Conservation (phyloP, 2,888 invertebrate genomes). For the Venustoraphidia nigricollis region DNA sequence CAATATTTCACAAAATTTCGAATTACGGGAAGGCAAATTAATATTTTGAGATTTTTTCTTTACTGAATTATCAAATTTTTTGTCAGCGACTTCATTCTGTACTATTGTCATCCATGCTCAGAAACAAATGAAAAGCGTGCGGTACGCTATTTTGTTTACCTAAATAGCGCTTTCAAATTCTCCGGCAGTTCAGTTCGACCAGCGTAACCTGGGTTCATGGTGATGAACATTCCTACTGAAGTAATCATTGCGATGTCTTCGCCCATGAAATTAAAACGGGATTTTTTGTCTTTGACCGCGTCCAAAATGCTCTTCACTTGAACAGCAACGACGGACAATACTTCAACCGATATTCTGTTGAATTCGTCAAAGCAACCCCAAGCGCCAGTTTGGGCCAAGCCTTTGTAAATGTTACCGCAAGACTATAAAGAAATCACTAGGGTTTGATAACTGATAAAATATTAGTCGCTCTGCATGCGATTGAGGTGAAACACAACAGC, state of each 20-base stretch:
- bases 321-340: constrained; percentile 87
- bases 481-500: no score
- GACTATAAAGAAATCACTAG: constrained; percentile 32
- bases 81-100: not conserved
- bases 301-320: constrained; percentile 79
- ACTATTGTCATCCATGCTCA: no score
- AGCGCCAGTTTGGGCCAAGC: constrained; percentile 85
- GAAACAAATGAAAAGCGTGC: no score
- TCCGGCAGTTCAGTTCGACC: constrained; percentile 82
- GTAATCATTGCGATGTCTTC: constrained; percentile 57
- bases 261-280: constrained; percentile 71
- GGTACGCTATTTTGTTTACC: constrained; percentile 18
- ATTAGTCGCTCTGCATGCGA: no score
- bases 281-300: constrained; percentile 70
- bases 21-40: no score
- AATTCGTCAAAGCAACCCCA: constrained; percentile 98
- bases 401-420: constrained; percentile 89
- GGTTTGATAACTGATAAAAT: not conserved
- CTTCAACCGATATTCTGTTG: constrained; percentile 88
- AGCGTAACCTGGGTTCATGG: constrained; percentile 94
- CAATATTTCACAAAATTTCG: no score
- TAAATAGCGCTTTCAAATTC: constrained; percentile 54
- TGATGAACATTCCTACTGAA: constrained; percentile 84
- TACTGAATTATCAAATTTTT: not conserved
- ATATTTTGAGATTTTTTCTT: no score